Conservation (phyloP, 2,797 vertebrate species). For the Helicolenus hilgendorfi region DNA sequence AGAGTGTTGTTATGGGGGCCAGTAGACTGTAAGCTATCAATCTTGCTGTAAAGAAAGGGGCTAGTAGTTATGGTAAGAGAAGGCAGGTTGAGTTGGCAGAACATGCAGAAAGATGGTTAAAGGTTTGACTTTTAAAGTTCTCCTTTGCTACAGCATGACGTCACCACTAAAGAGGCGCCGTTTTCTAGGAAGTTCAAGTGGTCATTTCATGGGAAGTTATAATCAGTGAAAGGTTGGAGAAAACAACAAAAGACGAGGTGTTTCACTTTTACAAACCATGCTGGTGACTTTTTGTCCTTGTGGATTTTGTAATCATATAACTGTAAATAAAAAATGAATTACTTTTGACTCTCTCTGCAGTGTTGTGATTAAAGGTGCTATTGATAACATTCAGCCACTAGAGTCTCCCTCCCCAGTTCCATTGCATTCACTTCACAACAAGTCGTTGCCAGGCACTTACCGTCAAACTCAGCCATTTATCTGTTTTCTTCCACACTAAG, state of each 20-base stretch:
- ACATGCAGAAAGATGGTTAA: not conserved
- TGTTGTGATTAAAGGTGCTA: not conserved
- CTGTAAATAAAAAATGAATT: constrained; percentile 77
- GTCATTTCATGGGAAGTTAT: constrained; percentile 12
- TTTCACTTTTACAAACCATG: constrained; percentile 49
- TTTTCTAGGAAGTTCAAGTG: not conserved
- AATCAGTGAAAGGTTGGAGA: not conserved
- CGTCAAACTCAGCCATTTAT: too few species aligned
- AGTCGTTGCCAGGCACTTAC: too few species aligned
- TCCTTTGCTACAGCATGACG: not conserved
- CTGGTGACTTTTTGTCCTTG: constrained; percentile 54
- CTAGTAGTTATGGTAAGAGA: not conserved
- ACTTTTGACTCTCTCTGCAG: constrained; percentile 43
- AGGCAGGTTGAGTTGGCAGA: not conserved
- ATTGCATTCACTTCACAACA: too few species aligned
- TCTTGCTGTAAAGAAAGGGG: not conserved
- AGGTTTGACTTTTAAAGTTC: not conserved
- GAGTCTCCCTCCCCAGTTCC: too few species aligned
- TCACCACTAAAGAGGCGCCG: not conserved
- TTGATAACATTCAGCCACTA: too few species aligned
- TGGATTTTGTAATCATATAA: constrained; percentile 76
- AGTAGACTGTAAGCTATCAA: not conserved
- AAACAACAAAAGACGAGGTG: not conserved
- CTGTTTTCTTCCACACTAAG: too few species aligned
- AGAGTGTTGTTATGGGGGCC: not conserved